Conservation (phyloP, 2,113 vertebrate genomes). For the Oncorhynchus gorbuscha region DNA sequence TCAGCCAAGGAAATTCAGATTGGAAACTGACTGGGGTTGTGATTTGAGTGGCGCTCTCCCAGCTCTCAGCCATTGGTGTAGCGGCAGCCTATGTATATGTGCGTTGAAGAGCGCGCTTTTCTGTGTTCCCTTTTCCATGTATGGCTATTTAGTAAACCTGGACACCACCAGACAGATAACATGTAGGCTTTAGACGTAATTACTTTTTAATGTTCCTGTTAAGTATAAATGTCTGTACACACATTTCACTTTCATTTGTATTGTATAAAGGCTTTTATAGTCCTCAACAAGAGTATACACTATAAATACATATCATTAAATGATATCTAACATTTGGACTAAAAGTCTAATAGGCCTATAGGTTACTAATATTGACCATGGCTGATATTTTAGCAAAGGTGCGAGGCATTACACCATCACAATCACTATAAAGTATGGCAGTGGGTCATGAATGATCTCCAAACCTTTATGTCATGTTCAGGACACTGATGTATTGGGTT, state of each 20-base stretch:
- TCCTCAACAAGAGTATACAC: background rate
- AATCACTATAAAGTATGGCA: background rate
- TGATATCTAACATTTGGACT: background rate
- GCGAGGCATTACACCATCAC: background rate
- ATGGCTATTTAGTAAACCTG: background rate
- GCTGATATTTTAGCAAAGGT: background rate
- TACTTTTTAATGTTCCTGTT: background rate
- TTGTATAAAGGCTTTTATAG: background rate
- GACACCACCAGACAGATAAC: background rate
- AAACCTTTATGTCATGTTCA: background rate
- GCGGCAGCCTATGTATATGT: background rate
- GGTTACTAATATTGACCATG: background rate
- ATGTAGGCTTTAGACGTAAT: background rate
- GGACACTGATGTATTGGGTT: background rate
- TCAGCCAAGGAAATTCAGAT: conserved; percentile 71
- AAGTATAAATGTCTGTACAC: background rate
- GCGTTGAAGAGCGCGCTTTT: background rate
- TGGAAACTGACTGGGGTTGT: conserved; percentile 51
- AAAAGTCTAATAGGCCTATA: background rate
- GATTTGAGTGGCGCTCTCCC: conserved; percentile 8
- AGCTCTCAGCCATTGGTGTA: background rate
- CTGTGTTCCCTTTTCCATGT: background rate
- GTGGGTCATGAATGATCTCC: background rate
- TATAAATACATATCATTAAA: background rate
- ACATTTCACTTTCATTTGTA: background rate